Evolutionary conservation across 2,797 vertebrate genomes (phyloP), one percentile per base, ranked within the genome.

Genomic region (Fistularia tabacaria): DNA sequence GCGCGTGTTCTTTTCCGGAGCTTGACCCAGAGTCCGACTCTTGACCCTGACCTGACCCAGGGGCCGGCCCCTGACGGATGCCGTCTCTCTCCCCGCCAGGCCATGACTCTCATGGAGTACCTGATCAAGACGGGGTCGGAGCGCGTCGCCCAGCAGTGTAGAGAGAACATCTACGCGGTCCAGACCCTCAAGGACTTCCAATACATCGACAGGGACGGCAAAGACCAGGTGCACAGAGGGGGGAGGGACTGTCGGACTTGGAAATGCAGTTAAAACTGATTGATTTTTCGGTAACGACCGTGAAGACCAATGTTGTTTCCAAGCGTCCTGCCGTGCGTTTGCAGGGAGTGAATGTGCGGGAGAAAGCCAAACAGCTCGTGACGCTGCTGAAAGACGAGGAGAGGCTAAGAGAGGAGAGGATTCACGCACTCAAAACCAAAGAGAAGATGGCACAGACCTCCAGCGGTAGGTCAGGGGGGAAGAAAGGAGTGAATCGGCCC

Each of bases 81-180:
- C 48, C 65, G 43, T 67, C 12, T 59, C 6, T 66, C 54, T 52
- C 40, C 50, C 4, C 12, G n/a, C 47, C 78, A 96, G 94, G 95
- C 94, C 67, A 95, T 96, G 94, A 96, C 94, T 42, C 89, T 97
- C 75, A 95, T 95, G 94, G 95, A 96, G 80, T 96, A 97, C 85
- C 88, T 96, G 65, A 95, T 97, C 69, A 97, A 96, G 90, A 96
- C 94, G 0, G 95, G 95, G 70, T 97, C 94, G 10, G 95, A 97
- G 86, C 92, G 94, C 0, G 94, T 97, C 41, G 93, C 95, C 1
- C 95, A 96, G 69, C 95, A 97, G 80, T 97, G 95, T 84, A 85
- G 94, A 82, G 95, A 97, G 84, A 97, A 97, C 80, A 96, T 96
- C 69, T 96, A 95, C 0, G 93, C 94, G 9, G 93, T 96, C 65